Evolutionary conservation across 2,888 invertebrate species (phyloP).

Genomic region (Limnephilus marmoratus): DNA sequence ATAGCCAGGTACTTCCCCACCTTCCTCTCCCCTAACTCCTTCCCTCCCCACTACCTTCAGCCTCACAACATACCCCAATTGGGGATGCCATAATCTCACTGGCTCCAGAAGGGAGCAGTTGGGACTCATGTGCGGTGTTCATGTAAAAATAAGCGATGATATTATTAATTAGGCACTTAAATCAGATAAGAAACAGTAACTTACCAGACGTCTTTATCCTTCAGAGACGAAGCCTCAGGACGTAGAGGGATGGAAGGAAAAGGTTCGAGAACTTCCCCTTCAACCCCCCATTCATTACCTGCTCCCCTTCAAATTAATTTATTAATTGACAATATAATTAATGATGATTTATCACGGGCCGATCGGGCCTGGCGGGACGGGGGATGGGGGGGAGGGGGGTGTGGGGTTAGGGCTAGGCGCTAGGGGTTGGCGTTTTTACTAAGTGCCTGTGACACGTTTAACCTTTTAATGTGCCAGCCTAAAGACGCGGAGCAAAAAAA

Average conservation of each 20-base stretch:
- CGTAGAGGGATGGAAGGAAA: constrained; percentile 23
- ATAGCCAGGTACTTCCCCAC: too few relatives aligned
- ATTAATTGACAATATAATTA: constrained; percentile 66
- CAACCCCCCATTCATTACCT: constrained; percentile 64
- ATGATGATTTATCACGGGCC: constrained; percentile 65
- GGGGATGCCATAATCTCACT: too few relatives aligned
- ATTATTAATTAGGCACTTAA: not conserved
- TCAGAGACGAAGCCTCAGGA: not conserved
- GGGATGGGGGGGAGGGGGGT: not conserved
- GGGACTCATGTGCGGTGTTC: too few relatives aligned
- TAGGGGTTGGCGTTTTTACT: constrained; percentile 35
- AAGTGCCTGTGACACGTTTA: constrained; percentile 50
- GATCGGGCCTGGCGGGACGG: constrained; percentile 32
- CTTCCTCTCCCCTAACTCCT: too few relatives aligned
- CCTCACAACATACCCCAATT: too few relatives aligned
- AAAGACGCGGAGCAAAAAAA: not conserved
- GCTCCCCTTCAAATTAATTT: constrained; percentile 65
- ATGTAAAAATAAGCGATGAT: too few relatives aligned
- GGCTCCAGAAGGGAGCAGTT: too few relatives aligned
- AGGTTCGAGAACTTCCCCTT: constrained; percentile 48
- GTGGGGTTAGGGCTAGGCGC: constrained; percentile 4
- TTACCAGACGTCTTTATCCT: constrained; percentile 47
- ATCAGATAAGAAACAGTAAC: constrained; percentile 17
- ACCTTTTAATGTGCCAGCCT: constrained; percentile 46
- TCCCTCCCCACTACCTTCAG: too few relatives aligned